These are phyloP conservation scores for Brachyistius frenatus DNA, from an alignment of 2,113 vertebrate species.

Conservation along the genomic window DNA sequence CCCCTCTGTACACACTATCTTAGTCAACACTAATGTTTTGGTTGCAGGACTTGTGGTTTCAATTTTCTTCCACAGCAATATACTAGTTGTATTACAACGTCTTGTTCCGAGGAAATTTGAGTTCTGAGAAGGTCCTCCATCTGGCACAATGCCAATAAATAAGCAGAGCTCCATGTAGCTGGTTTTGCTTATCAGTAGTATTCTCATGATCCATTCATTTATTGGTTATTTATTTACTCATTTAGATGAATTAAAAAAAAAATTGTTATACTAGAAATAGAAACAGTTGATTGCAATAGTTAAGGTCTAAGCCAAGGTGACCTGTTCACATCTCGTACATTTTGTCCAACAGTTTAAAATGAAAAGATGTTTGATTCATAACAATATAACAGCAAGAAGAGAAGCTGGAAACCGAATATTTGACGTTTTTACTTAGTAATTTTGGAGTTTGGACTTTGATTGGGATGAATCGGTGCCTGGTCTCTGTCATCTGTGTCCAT, in stretches of 20 bases:
- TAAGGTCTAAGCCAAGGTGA: background rate
- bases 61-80: background rate
- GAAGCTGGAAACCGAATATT: background rate
- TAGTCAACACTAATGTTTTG: slow-evolving; percentile 26
- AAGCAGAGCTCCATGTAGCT: background rate
- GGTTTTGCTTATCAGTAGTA: background rate
- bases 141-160: background rate
- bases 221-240: background rate
- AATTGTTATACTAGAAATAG: background rate
- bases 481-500: too few species aligned
- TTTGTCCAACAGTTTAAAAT: too few species aligned
- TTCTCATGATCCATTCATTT: background rate
- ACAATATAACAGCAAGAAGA: background rate
- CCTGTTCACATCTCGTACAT: too few species aligned
- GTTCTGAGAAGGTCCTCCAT: background rate
- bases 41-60: slow-evolving; percentile 23
- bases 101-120: background rate
- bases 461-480: too few species aligned
- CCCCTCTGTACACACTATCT: background rate
- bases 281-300: too few species aligned
- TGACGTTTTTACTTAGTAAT: background rate
- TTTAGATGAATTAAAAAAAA: background rate
- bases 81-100: background rate
- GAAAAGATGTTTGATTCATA: background rate
- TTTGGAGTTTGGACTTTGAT: too few species aligned